Base-by-base conservation (phyloP, 1,140 invertebrate genomes). In the Zaprionus kolodkinae region DNA sequence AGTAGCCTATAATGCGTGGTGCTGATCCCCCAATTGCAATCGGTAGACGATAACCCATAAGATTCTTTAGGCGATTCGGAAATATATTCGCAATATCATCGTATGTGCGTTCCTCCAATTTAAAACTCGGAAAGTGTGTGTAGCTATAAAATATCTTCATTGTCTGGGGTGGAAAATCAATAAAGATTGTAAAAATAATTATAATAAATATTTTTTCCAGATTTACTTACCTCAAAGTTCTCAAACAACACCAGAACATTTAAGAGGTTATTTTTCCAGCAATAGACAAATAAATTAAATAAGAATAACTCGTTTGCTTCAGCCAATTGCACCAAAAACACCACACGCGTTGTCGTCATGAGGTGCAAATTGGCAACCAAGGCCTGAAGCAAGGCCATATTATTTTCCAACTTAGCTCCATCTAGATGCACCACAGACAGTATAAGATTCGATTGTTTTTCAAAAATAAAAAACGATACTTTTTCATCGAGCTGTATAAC, bases 1-100 rank as follows among this genome's bases (percentile, higher is more conserved):
- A 72, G 27, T 89, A 83, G 2, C 78, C 68, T 5, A 92, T 89
- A 2, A 91, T 70, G 1, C 87, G 78, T 1, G 91, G 91, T 5
- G 76, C 7, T 0, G 74, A 66, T 0, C 91, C 91, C 2, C 87
- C 91, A 30, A 91, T 50, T 6, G 86, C 72, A n/a, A 79, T 57
- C 3, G 69, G 36, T 12, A 92, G 25, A 1, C 67, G 56, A 17
- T 72, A 89, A 11, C 87, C 91, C 0, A 70, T 33, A 0, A 91
- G 54, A 54, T 92, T 67, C 0, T 35, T 54, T 0, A 91, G 12
- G 4, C 91, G 84, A 45, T 89, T 27, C 0, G 81, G 87, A 83
- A 73, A 91, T 0, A 86, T 60, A 6, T 5, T 30, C 2, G 27
- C 3, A 2, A 2, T 9, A 12, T 27, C 5, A 13, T 71, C 59